Evolutionary conservation across 1,140 invertebrate species (phyloP).

Genomic region (Macrobrachium nipponense): DNA sequence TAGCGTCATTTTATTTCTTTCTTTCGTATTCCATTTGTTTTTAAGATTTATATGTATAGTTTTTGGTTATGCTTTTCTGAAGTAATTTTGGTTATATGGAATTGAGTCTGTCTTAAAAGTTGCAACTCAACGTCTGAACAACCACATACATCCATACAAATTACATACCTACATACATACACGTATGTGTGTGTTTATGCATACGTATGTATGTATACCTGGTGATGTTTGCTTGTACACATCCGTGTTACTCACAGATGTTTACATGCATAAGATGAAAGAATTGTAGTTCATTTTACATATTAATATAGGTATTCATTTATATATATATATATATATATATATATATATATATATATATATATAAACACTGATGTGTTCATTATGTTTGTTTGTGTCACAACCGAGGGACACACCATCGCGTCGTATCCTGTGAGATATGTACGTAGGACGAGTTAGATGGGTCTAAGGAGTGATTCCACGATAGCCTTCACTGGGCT

Average conservation of each 20-base stretch:
- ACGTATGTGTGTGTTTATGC: conserved; percentile 44
- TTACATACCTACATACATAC: neutral
- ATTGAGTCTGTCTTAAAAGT: neutral
- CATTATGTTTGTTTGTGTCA: too few species aligned
- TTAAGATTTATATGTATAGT: too few species aligned
- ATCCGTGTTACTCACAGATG: neutral
- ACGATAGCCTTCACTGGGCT: too few species aligned
- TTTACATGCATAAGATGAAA: neutral
- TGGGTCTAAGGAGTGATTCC: too few species aligned
- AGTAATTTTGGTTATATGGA: too few species aligned
- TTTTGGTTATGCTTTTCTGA: too few species aligned
- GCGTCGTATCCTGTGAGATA: too few species aligned
- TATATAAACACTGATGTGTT: too few species aligned
- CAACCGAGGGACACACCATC: too few species aligned
- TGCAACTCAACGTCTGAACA: neutral
- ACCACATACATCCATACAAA: neutral
- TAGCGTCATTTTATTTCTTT: too few species aligned
- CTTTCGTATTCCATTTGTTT: too few species aligned
- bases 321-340: neutral
- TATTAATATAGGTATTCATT: conserved; percentile 16
- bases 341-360: neutral
- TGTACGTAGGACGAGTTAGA: too few species aligned
- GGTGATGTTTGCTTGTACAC: conserved; percentile 5
- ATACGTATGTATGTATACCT: conserved; percentile 33
- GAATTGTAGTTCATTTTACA: neutral